A percentile compares a stretch with the other conserved stretches of the same genome.
phyloP scores from a whole-genome alignment of 2,797 vertebrate species.

The Myripristis jacobus region DNA sequence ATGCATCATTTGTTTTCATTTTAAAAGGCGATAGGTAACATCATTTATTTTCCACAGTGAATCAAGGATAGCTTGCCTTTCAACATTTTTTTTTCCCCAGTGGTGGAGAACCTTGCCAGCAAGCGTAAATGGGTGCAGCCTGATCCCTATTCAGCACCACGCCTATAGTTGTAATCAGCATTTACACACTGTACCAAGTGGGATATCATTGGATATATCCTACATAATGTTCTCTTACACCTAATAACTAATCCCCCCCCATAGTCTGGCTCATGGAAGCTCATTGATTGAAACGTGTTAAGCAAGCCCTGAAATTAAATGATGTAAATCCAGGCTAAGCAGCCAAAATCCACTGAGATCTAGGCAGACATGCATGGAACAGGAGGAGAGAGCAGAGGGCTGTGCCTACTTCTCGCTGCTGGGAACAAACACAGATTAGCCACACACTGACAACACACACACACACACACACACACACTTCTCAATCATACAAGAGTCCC shows the following conservation, averaged over 20 bases:
- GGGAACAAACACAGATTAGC: conserved; percentile 62
- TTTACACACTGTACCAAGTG: conserved; percentile 40
- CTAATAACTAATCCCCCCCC: conserved; percentile 59
- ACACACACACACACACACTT: too few relatives aligned
- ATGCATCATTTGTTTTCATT: neutral
- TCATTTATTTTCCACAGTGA: neutral
- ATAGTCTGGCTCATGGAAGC: conserved; percentile 42
- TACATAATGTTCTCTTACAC: conserved; percentile 55
- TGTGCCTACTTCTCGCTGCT: conserved; percentile 44
- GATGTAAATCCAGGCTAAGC: conserved; percentile 67
- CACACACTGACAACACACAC: conserved; percentile 44
- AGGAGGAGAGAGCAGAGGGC: conserved; percentile 45
- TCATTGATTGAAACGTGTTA: conserved; percentile 67
- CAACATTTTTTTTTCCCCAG: neutral
- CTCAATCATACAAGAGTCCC: conserved; percentile 49
- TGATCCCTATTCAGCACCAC: conserved; percentile 39
- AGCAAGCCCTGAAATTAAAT: conserved; percentile 74
- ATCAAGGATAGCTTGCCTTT: neutral
- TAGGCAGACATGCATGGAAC: conserved; percentile 49
- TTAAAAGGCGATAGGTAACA: neutral
- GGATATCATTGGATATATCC: conserved; percentile 53
- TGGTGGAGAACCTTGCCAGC: neutral
- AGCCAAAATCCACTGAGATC: conserved; percentile 58
- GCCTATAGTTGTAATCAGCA: conserved; percentile 48
- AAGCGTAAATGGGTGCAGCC: conserved; percentile 9